phyloP scores from a whole-genome alignment of 2,888 invertebrate species.

The Rhimphoctona megacephalus region DNA sequence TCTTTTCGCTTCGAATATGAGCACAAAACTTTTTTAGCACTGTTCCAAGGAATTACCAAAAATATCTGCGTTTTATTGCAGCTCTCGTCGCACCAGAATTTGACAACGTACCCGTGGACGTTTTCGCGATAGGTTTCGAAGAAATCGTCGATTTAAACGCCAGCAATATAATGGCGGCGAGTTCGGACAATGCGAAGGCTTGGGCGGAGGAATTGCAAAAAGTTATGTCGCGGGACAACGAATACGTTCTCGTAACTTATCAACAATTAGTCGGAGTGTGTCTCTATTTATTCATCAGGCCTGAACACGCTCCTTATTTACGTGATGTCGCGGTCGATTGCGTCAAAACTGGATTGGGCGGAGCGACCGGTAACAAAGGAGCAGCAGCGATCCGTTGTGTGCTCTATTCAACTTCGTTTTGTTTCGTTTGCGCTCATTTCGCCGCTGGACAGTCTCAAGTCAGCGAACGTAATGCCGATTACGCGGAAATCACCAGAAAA shows the following conservation, averaged over 20 bases:
- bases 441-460: slow-evolving; percentile 99
- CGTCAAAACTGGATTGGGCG: slow-evolving; percentile 99
- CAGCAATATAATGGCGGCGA: slow-evolving; percentile 98
- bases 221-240: slow-evolving; percentile 93
- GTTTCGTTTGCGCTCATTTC: slow-evolving; percentile 99
- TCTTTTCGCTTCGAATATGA: no score
- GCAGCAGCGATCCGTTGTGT: slow-evolving; percentile 97
- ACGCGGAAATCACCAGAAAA: slow-evolving; percentile 97
- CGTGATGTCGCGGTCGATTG: slow-evolving; percentile 97
- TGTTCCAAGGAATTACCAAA: not conserved
- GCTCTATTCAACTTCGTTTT: slow-evolving; percentile 96
- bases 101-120: slow-evolving; percentile 91
- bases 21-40: not conserved
- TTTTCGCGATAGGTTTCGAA: slow-evolving; percentile 99
- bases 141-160: slow-evolving; percentile 99
- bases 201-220: slow-evolving; percentile 99
- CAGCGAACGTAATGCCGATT: slow-evolving; percentile 97
- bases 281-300: slow-evolving; percentile 96
- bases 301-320: slow-evolving; percentile 94
- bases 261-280: slow-evolving; percentile 99
- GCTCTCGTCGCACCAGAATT: slow-evolving; percentile 84
- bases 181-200: slow-evolving; percentile 95
- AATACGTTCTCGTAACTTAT: slow-evolving; percentile 96
- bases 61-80: slow-evolving; percentile 73
- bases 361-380: slow-evolving; percentile 98